Base-by-base conservation (phyloP, 2,888 invertebrate genomes). In the Bellardia bayeri region DNA sequence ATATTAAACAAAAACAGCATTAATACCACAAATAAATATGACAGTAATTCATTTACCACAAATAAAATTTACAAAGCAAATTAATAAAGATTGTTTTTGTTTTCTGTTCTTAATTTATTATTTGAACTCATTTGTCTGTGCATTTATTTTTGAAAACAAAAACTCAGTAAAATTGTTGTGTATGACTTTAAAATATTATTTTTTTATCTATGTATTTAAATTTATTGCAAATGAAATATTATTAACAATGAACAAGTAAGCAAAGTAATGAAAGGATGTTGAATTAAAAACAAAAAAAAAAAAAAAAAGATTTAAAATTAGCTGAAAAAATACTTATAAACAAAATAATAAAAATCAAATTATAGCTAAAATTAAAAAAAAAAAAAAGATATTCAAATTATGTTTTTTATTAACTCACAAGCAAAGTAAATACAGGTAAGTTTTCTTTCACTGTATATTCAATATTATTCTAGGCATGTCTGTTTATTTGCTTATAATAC, bases 341-440 rank as follows among this genome's bases (percentile, higher is more conserved):
- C 66, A 72, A 83, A 82, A 86, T 49, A 79, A 84, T 78, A 87
- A 84, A 74, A 84, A 87, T 72, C 76, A 87, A 87, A 87, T 82
- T 87, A 87, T 87, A 87, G 81, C 81, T 84, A 78, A 84, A 87
- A 76, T 72, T 72, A 80, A 83, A 64, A 66, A 58, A 16, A 80
- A 83, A 64, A 66, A 58, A 16, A 63, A 86, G 54, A 71, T n/a
- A 49, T 9, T 11, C 5, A 37, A 74, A 72, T 6, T 1, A 40
- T 3, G 40, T 72, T 66, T 82, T 76, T 72, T 58, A 72, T 78
- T 78, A 49, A 49, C 3, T 42, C 0, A 2, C 40, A 4, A 0
- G 1, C 16, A 40, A 16, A 30, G 5, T n/a, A 33, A 51, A 37
- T 42, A 3, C 5, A 61, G 75, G 61, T 74, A 56, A 64, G 81